Evolutionary conservation across 2,113 vertebrate species (phyloP).

Genomic region (Istiophorus platypterus): DNA sequence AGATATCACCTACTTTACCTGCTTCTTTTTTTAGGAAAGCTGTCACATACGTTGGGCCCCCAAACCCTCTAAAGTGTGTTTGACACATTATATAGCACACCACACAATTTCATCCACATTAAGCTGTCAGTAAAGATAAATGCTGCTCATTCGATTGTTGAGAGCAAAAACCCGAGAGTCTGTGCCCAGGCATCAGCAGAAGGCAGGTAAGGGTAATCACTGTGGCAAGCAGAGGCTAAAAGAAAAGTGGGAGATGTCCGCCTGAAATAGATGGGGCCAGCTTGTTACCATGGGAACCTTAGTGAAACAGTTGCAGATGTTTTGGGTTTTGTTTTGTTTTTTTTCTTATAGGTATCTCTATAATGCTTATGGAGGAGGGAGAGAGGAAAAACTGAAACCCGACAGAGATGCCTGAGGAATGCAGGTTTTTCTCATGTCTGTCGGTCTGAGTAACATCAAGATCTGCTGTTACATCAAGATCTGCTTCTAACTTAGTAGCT

Average conservation of each 20-base stretch:
- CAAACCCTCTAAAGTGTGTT: neutral
- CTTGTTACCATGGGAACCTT: constrained; percentile 82
- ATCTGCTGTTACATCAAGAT: constrained; percentile 16
- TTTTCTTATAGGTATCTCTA: constrained; percentile 39
- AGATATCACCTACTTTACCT: neutral
- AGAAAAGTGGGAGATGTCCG: constrained; percentile 61
- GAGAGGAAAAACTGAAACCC: constrained; percentile 16
- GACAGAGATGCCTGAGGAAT: neutral
- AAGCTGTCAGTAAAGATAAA: constrained; percentile 26
- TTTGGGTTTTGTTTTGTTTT: neutral
- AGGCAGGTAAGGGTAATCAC: constrained; percentile 73
- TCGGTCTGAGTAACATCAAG: constrained; percentile 1
- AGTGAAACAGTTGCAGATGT: constrained; percentile 66
- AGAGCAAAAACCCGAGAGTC: constrained; percentile 28
- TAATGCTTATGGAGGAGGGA: constrained; percentile 46
- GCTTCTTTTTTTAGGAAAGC: neutral
- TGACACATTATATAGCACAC: neutral
- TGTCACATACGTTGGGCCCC: neutral
- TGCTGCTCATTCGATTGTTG: constrained; percentile 33
- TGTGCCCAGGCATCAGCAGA: constrained; percentile 50
- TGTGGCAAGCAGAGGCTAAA: constrained; percentile 62
- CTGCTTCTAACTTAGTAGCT: neutral
- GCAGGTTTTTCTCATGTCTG: constrained; percentile 13
- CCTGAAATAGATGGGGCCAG: constrained; percentile 79
- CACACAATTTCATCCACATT: neutral